Evolutionary conservation across 2,797 vertebrate genomes (phyloP).

Genomic region (Xerus rutilus): DNA sequence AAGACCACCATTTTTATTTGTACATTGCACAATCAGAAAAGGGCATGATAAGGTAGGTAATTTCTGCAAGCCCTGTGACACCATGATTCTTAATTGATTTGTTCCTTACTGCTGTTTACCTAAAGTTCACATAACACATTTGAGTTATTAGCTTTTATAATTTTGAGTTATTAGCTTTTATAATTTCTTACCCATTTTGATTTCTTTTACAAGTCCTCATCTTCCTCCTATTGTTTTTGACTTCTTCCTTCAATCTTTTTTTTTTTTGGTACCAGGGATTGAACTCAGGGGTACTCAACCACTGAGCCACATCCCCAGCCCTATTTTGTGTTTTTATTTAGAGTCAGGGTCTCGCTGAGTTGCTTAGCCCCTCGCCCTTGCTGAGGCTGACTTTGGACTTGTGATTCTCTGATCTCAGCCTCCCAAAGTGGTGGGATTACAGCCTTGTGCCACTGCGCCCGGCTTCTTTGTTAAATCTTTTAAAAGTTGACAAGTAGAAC

Average conservation of each 20-base stretch:
- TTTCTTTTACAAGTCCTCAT: background rate
- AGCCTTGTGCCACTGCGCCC: too few species aligned
- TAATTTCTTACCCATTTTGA: background rate
- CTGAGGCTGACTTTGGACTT: too few species aligned
- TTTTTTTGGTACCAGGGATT: too few species aligned
- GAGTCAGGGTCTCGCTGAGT: too few species aligned
- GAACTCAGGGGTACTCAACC: too few species aligned
- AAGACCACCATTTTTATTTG: background rate
- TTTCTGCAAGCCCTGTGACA: background rate
- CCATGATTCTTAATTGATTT: background rate
- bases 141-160: background rate
- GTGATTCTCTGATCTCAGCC: too few species aligned
- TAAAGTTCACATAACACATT: background rate
- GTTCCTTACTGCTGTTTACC: background rate
- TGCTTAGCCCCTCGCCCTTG: too few species aligned
- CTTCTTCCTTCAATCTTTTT: background rate
- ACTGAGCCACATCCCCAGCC: too few species aligned
- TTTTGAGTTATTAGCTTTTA: background rate
- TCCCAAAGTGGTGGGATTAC: too few species aligned
- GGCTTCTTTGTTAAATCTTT: background rate
- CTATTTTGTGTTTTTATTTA: too few species aligned
- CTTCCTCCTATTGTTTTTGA: background rate
- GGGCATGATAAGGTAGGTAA: background rate
- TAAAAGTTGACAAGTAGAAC: background rate
- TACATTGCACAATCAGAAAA: background rate